Percentiles rank a stretch among this genome's conserved stretches.
These are phyloP conservation scores for Eonycteris spelaea DNA, from an alignment of 2,113 vertebrate species.

Conservation along the genomic window DNA sequence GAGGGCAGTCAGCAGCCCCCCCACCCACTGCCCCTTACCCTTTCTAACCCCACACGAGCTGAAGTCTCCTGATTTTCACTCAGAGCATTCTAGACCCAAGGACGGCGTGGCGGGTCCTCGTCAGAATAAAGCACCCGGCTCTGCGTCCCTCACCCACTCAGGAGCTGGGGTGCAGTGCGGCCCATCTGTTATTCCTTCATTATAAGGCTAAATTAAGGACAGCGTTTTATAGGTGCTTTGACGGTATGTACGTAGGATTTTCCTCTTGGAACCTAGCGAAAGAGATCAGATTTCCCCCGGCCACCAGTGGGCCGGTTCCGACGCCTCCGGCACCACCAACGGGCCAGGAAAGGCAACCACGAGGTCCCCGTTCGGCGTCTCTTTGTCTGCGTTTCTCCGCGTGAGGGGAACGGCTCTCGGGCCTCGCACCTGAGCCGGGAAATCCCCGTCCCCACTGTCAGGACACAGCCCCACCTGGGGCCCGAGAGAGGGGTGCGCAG, in stretches of 20 bases:
- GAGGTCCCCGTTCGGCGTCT: background rate
- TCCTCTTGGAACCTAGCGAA: constrained; percentile 71
- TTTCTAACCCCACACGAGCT: background rate
- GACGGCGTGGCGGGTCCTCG: background rate
- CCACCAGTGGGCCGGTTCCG: background rate
- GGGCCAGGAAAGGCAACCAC: background rate
- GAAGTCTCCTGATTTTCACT: background rate
- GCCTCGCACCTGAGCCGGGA: background rate
- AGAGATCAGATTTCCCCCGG: constrained; percentile 26
- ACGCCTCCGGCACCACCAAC: background rate
- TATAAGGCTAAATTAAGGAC: constrained; percentile 73
- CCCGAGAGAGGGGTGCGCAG: background rate
- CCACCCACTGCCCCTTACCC: background rate
- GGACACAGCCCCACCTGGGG: background rate
- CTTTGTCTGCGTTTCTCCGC: background rate
- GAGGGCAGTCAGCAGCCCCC: no score
- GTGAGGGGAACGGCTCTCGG: background rate
- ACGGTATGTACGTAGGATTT: constrained; percentile 63
- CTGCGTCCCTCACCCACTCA: constrained; percentile 49
- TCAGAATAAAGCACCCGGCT: constrained; percentile 62
- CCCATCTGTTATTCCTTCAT: constrained; percentile 74
- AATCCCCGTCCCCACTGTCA: background rate
- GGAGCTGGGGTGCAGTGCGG: constrained; percentile 62
- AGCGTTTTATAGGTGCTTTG: constrained; percentile 74
- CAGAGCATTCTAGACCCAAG: background rate